phyloP scores from a whole-genome alignment of 2,888 invertebrate genomes.

The Scotopteryx bipunctaria region DNA sequence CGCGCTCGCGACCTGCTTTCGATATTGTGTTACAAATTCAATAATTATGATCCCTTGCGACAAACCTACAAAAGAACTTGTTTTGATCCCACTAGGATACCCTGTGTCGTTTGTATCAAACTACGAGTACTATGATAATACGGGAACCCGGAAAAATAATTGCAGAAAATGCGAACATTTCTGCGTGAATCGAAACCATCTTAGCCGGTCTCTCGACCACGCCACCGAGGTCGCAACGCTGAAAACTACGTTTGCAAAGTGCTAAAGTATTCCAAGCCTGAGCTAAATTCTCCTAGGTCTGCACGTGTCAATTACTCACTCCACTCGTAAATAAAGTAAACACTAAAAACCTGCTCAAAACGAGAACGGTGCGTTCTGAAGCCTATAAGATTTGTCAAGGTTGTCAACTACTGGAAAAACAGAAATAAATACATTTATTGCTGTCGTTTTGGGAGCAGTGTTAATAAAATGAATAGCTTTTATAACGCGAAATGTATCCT shows the following conservation, averaged over 20 bases:
- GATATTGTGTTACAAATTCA: constrained; percentile 75
- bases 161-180: too few relatives aligned
- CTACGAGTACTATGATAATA: too few relatives aligned
- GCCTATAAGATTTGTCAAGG: constrained; percentile 42
- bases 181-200: too few relatives aligned
- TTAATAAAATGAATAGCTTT: constrained; percentile 43
- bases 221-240: too few relatives aligned
- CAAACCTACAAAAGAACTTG: too few relatives aligned
- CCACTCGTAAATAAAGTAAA: constrained; percentile 37
- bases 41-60: neutral
- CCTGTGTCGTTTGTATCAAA: too few relatives aligned
- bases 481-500: constrained; percentile 28
- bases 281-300: constrained; percentile 40
- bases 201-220: too few relatives aligned
- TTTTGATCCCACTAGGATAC: too few relatives aligned
- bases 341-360: constrained; percentile 42
- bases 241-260: neutral
- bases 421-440: constrained; percentile 48
- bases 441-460: constrained; percentile 40
- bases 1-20: constrained; percentile 58
- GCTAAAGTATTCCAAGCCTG: constrained; percentile 1
- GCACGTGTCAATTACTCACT: constrained; percentile 47
- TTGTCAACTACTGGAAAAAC: constrained; percentile 41
- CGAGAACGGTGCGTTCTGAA: constrained; percentile 35
- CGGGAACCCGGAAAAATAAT: too few relatives aligned